Evolutionary conservation across 2,888 invertebrate genomes (phyloP), one percentile per base, ranked within the genome.

Genomic region (Argyresthia goedartella): DNA sequence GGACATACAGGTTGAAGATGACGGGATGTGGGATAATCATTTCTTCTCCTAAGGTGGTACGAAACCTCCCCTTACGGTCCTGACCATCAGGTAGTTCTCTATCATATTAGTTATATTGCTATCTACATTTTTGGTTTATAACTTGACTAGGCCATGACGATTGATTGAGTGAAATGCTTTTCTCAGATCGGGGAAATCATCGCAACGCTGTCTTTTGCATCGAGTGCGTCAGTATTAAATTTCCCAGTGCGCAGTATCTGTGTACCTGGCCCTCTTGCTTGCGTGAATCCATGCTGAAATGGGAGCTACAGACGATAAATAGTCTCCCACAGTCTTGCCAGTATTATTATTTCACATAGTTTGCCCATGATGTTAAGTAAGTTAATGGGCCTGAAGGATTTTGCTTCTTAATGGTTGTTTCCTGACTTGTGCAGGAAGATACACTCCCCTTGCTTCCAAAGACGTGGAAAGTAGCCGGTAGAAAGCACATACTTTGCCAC

Each of bases 351-450:
- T 10, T 16, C 11, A 6, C 7, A 45, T 25, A 51, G 14, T 50
- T 56, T 53, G n/a, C 54, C 54, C 53, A 54, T 53, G 8, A 53
- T 56, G 49, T 54, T 53, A 13, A 53, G 53, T 4, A 55, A 41
- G 7, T 47, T 53, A 41, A 55, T 53, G 9, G 36, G 49, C 46
- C 15, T 15, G 25, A 15, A 46, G 10, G 46, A 25, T 42, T 42
- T 42, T 11, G 43, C 10, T 6, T 42, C 43, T 42, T 8, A 11
- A 42, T 11, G n/a, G 43, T 11, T 42, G 6, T 42, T 42, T 8
- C 43, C 43, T 42, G 43, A n/a, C n/a, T 42, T 42, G 43, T 42
- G 43, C n/a, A 48, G 14, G n/a, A 48, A 48, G 4, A 48, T 48
- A n/a, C 48, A 48, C 4, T 25, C 13, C 3, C 48, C 48, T 8